Percentiles rank a stretch among this genome's conserved stretches.
These are phyloP conservation scores for Macrosoma leucophasiata DNA, from an alignment of 2,888 invertebrate species.

Conservation along the genomic window DNA sequence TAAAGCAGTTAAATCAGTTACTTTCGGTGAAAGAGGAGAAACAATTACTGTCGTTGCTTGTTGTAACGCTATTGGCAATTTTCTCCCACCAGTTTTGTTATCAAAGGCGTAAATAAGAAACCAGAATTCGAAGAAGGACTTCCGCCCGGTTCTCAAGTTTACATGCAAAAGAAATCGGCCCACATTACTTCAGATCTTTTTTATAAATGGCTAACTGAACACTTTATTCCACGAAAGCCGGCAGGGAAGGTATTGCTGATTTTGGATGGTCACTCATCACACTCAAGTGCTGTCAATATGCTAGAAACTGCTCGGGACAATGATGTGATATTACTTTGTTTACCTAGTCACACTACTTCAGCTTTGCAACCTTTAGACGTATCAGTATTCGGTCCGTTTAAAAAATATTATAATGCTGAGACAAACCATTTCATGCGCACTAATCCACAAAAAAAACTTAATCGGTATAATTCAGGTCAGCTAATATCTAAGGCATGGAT, in stretches of 20 bases:
- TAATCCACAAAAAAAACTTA: no score
- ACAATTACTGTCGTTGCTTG: slow-evolving; percentile 30
- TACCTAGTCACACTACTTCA: slow-evolving; percentile 25
- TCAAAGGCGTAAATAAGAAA: slow-evolving; percentile 28
- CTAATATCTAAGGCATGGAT: no score
- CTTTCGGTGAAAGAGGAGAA: slow-evolving; percentile 35
- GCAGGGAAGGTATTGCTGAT: slow-evolving; percentile 29
- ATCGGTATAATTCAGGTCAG: no score
- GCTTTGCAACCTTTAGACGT: slow-evolving; percentile 26
- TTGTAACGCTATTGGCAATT: slow-evolving; percentile 32
- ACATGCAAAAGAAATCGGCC: slow-evolving; percentile 28
- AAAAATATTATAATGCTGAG: no score
- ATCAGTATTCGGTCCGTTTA: no score
- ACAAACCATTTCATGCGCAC: no score
- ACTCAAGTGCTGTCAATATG: slow-evolving; percentile 23
- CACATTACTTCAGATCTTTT: slow-evolving; percentile 27
- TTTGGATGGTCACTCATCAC: slow-evolving; percentile 33
- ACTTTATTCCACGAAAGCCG: slow-evolving; percentile 28
- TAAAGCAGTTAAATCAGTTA: slow-evolving; percentile 33
- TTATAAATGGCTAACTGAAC: slow-evolving; percentile 26
- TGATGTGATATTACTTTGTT: slow-evolving; percentile 26
- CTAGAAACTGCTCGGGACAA: slow-evolving; percentile 25
- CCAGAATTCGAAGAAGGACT: slow-evolving; percentile 28
- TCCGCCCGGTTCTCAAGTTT: slow-evolving; percentile 23
- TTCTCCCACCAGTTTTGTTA: slow-evolving; percentile 28